Percentiles rank a stretch among this genome's conserved stretches.
phyloP scores from a whole-genome alignment of 2,888 invertebrate species.

The Leptopilina myrica region DNA sequence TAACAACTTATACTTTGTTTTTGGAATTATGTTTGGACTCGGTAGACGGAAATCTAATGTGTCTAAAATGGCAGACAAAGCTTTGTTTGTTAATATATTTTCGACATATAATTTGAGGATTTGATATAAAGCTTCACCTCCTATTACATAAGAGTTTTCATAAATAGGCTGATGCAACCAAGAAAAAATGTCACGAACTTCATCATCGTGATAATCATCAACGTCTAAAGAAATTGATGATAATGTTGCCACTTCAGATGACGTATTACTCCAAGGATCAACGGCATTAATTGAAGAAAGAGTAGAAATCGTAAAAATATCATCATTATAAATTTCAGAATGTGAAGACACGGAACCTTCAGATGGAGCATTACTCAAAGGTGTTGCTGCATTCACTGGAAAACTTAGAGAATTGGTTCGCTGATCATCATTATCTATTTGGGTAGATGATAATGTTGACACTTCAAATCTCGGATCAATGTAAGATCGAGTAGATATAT shows the following conservation, averaged over 20 bases:
- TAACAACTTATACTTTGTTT: conserved; percentile 2
- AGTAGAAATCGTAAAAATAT: too few species aligned
- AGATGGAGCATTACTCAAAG: too few species aligned
- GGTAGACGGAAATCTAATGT: background rate
- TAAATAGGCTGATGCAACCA: background rate
- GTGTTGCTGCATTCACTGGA: too few species aligned
- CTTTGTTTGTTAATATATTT: background rate
- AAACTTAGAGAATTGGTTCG: too few species aligned
- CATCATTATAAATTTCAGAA: too few species aligned
- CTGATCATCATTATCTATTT: too few species aligned
- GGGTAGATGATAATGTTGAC: too few species aligned
- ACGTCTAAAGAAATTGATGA: background rate
- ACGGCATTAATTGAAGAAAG: too few species aligned
- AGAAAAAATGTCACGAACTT: background rate
- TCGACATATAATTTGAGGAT: background rate
- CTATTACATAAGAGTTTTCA: background rate
- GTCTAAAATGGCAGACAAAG: background rate
- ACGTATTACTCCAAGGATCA: background rate
- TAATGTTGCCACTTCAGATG: background rate
- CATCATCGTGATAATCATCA: background rate
- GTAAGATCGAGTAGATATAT: background rate
- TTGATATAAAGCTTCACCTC: conserved; percentile 6
- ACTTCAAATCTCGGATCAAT: background rate
- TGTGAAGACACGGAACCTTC: too few species aligned
- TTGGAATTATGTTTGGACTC: background rate